Evolutionary conservation across 2,888 invertebrate genomes (phyloP), one percentile per base, ranked within the genome.

Genomic region (Lumbricus terrestris): DNA sequence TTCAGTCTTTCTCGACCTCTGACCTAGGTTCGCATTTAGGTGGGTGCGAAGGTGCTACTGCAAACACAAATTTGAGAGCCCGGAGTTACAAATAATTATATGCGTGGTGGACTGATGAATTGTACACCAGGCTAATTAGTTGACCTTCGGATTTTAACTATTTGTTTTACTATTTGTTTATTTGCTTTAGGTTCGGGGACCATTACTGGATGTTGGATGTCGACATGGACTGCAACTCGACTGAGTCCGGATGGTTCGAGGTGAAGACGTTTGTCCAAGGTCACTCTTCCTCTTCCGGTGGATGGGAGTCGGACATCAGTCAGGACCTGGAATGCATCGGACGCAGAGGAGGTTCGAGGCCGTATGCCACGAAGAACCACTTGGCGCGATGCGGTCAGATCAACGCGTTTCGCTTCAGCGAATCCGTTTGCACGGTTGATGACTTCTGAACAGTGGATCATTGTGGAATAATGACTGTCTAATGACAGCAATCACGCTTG

Each of bases 171-270:
- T 69, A 69, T 69, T n/a, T n/a, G n/a, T n/a, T n/a, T n/a, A n/a
- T n/a, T n/a, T n/a, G 29, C n/a, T n/a, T 29, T 69, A 90, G 91
- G 90, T 95, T 93, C 91, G 95, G 95, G 0, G 93, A 94, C 16
- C 94, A 94, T 90, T 95, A 95, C 92, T 95, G 95, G 95, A 93
- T 95, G 93, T 92, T 94, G 29, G 94, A 94, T 90, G 90, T 95
- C 42, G 93, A 93, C 42, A 94, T 95, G 94, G 94, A 95, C 91
- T 95, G 95, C 92, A 92, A 93, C 13, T 92, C 94, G 90, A 93
- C 94, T 0, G 93, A 94, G 82, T 91, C 93, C 20, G 95, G 95
- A 47, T 95, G 95, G 94, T 95, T 95, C 91, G 95, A 95, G 91
- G 91, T 95, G 34, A 95, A 92, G 92, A 88, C 91, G n/a, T 94